Base-by-base conservation (phyloP, 2,888 invertebrate genomes). In the Drosophila parthenogenetica region DNA sequence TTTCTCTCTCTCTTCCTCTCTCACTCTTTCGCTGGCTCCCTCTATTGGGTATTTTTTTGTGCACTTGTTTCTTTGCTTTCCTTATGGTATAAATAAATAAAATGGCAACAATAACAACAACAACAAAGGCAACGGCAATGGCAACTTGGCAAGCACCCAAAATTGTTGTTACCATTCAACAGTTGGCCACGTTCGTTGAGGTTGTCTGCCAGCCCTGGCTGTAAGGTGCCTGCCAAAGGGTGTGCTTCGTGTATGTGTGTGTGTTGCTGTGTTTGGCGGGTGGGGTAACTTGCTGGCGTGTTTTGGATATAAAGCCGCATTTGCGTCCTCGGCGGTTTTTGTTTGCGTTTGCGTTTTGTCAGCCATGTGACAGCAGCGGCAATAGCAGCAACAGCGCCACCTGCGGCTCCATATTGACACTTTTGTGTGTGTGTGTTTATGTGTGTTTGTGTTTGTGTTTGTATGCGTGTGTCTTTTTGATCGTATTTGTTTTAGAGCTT, bases 291-390 rank as follows among this genome's bases (percentile, higher is more conserved):
- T 62, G 42, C 40, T 68, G 72, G 62, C 61, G 50, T 72, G 72
- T 77, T 81, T 80, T 77, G 69, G 78, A 72, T 67, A 69, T 78
- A 73, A 82, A 78, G 85, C 72, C 82, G 68, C 82, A 67, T 67
- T 71, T 74, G 77, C 59, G 77, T 66, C 60, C 76, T 59, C 69
- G 50, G 72, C 80, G 81, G 85, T 82, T 82, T 80, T 57, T 82
- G 83, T 81, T 85, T 80, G 77, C 80, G 77, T 85, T 81, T 85
- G 78, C 83, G 80, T 82, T 85, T 82, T 82, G 86, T 82, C 80
- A 78, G 82, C 72, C 79, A 70, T 70, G 69, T 80, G 86, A 85
- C 86, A 82, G 77, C 77, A 62, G 65, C 71, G 85, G 82, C 85
- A 81, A 69, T 74, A 62, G 65, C 71, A 82, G 82, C 85, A 81